phyloP scores from a whole-genome alignment of 2,113 vertebrate genomes.

The Paracanthobrama guichenoti region DNA sequence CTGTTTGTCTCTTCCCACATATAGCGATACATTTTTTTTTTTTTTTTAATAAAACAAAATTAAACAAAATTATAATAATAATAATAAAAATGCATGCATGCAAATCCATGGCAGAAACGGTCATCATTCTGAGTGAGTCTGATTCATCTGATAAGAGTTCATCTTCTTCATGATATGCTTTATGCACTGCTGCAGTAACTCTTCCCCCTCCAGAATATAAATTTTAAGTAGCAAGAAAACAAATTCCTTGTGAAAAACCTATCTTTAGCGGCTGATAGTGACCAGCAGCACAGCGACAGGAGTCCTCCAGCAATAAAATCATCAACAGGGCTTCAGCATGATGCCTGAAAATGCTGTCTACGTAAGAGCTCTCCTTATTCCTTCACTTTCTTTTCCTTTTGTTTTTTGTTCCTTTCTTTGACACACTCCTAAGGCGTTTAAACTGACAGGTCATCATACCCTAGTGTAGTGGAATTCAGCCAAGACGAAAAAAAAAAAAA shows the following conservation, averaged over 20 bases:
- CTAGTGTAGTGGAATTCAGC: background rate
- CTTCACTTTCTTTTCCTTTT: background rate
- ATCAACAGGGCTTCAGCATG: background rate
- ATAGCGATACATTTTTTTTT: too few relatives aligned
- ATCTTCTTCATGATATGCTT: background rate
- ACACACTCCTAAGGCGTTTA: background rate
- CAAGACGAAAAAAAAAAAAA: background rate
- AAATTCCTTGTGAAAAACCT: background rate
- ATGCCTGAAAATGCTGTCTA: background rate
- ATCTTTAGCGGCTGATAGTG: background rate
- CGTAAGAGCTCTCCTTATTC: background rate
- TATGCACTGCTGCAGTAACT: background rate
- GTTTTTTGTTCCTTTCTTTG: background rate
- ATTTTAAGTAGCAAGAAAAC: background rate
- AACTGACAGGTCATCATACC: conserved; percentile 23
- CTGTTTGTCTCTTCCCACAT: background rate
- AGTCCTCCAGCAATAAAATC: too few relatives aligned
- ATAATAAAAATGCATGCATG: background rate
- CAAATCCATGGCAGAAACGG: background rate
- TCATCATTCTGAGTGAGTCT: background rate
- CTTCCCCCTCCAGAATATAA: background rate
- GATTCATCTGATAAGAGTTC: background rate
- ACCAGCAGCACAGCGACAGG: background rate
- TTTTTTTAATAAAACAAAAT: too few relatives aligned
- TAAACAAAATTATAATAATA: too few relatives aligned